phyloP scores from a whole-genome alignment of 2,113 vertebrate species.

The Fulica atra region DNA sequence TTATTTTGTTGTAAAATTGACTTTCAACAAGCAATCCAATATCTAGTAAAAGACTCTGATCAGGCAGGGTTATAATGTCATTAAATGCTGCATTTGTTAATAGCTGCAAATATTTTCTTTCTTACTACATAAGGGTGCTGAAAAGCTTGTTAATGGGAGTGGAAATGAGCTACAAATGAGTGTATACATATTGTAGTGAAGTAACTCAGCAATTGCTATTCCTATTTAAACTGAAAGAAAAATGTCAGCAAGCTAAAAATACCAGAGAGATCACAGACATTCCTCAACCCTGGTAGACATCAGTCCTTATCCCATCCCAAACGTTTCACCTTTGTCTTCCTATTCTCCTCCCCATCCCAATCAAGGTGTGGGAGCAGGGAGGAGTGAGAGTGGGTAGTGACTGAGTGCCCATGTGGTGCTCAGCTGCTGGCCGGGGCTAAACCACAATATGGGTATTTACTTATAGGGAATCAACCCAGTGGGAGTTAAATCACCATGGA shows the following conservation, averaged over 20 bases:
- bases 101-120: constrained; percentile 57
- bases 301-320: too few species aligned
- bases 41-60: constrained; percentile 36
- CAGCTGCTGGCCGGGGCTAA: too few species aligned
- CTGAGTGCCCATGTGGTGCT: too few species aligned
- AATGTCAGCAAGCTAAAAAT: not conserved
- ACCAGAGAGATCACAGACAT: not conserved
- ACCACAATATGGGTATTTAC: too few species aligned
- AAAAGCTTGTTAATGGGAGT: constrained; percentile 32
- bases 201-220: constrained; percentile 11
- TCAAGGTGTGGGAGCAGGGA: too few species aligned
- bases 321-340: too few species aligned
- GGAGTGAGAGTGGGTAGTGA: too few species aligned
- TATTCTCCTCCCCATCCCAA: too few species aligned
- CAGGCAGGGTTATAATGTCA: constrained; percentile 58
- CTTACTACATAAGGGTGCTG: constrained; percentile 4
- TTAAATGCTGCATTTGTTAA: constrained; percentile 53
- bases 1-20: constrained; percentile 65
- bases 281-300: not conserved
- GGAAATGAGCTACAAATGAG: constrained; percentile 60
- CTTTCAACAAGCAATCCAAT: constrained; percentile 50
- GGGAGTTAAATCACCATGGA: not conserved
- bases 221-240: constrained; percentile 44
- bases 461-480: not conserved
- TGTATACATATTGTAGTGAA: not conserved